Evolutionary conservation across 2,888 invertebrate species (phyloP).

Genomic region (Pollenia griseotomentosa): DNA sequence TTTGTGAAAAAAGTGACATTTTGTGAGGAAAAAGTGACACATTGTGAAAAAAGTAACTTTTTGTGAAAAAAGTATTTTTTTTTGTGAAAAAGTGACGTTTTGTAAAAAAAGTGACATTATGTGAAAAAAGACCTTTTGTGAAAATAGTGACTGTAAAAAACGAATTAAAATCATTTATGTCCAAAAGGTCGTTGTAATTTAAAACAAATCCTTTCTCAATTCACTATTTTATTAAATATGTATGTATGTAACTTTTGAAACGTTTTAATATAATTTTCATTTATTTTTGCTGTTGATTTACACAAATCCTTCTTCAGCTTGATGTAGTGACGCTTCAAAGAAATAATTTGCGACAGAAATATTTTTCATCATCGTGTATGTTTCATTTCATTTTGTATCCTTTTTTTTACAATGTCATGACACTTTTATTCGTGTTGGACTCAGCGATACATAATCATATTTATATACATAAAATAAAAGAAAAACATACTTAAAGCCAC

Average conservation of each 20-base stretch:
- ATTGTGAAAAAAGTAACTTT: too few relatives aligned
- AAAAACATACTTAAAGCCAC: neutral
- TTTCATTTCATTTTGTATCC: neutral
- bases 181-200: too few relatives aligned
- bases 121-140: too few relatives aligned
- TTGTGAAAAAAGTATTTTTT: too few relatives aligned
- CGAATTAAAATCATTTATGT: too few relatives aligned
- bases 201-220: too few relatives aligned
- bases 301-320: neutral
- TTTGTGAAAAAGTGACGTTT: too few relatives aligned
- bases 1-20: too few relatives aligned
- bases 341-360: neutral
- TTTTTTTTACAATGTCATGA: neutral
- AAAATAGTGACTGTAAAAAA: too few relatives aligned
- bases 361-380: neutral
- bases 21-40: too few relatives aligned
- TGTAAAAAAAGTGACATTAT: too few relatives aligned
- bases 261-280: constrained; percentile 10
- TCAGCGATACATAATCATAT: neutral
- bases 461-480: neutral
- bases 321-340: neutral
- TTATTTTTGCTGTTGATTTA: constrained; percentile 15
- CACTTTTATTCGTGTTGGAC: neutral
- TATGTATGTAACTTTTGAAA: neutral
- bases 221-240: too few relatives aligned